These are phyloP conservation scores for Vesta saturnalis DNA, from an alignment of 2,888 invertebrate genomes.

Conservation along the genomic window DNA sequence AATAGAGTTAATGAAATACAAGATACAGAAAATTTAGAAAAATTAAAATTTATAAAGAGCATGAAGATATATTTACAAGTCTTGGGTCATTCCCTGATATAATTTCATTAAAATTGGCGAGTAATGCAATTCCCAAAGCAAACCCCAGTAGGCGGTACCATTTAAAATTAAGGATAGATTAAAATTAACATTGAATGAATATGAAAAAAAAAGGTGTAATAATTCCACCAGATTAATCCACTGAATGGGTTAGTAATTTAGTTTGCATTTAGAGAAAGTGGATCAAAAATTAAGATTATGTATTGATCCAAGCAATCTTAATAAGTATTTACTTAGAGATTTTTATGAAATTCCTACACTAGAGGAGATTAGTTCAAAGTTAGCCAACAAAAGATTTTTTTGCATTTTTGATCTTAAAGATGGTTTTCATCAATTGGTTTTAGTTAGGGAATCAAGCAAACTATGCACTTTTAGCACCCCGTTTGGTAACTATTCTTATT, in stretches of 20 bases:
- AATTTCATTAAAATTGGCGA: not conserved
- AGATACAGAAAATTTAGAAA: too few relatives aligned
- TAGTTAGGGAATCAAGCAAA: constrained; percentile 17
- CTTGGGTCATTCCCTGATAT: not conserved
- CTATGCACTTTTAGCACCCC: constrained; percentile 48
- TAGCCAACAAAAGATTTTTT: not conserved
- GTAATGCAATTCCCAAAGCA: constrained; percentile 8
- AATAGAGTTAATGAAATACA: not conserved
- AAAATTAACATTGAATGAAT: constrained; percentile 18
- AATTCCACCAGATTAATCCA: not conserved
- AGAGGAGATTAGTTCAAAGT: not conserved
- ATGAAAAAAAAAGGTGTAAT: not conserved
- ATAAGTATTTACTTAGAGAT: too few relatives aligned
- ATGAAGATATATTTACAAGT: not conserved
- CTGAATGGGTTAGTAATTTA: not conserved
- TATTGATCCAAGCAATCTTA: not conserved
- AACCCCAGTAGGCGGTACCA: constrained; percentile 22
- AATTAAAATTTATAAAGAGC: not conserved
- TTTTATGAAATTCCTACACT: too few relatives aligned
- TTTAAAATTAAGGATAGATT: constrained; percentile 15
- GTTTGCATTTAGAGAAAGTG: not conserved
- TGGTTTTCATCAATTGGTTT: too few relatives aligned
- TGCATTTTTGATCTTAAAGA: too few relatives aligned
- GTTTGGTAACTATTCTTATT: constrained; percentile 46
- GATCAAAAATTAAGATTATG: too few relatives aligned